Percentiles rank a stretch among this genome's conserved stretches.
phyloP scores from a whole-genome alignment of 2,113 vertebrate genomes.

The Neolamprologus variostigma region DNA sequence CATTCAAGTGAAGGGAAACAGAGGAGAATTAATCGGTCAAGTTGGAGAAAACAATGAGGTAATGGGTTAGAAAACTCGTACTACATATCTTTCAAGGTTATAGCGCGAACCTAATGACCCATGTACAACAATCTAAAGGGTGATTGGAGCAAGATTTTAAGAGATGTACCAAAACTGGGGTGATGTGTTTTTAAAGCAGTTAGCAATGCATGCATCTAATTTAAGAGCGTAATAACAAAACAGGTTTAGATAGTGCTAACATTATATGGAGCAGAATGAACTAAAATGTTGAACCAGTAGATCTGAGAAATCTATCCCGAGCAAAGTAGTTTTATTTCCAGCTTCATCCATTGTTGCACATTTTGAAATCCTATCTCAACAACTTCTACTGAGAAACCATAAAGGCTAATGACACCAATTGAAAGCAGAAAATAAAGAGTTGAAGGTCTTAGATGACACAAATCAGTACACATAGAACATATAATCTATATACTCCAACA shows the following conservation, averaged over 20 bases:
- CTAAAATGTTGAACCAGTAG: not conserved
- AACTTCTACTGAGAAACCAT: not conserved
- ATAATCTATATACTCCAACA: not conserved
- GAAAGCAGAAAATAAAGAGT: not conserved
- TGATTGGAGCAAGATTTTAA: not conserved
- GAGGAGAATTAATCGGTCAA: conserved; percentile 38
- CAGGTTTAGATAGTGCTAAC: not conserved
- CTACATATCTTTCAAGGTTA: conserved; percentile 10
- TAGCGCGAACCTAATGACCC: not conserved
- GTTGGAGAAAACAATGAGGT: conserved; percentile 9
- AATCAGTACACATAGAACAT: not conserved
- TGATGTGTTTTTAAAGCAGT: not conserved
- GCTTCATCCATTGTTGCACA: not conserved
- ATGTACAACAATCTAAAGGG: not conserved
- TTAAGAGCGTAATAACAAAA: not conserved
- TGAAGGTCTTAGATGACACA: not conserved
- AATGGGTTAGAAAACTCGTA: conserved; percentile 31
- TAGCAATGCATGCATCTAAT: not conserved
- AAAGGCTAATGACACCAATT: not conserved
- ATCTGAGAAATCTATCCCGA: not conserved
- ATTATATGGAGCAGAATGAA: not conserved
- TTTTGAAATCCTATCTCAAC: not conserved
- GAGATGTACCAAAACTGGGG: not conserved
- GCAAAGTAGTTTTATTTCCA: not conserved
- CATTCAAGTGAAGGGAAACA: not conserved